Base-by-base conservation (phyloP, 2,888 invertebrate species). In the Theodoxus fluviatilis region DNA sequence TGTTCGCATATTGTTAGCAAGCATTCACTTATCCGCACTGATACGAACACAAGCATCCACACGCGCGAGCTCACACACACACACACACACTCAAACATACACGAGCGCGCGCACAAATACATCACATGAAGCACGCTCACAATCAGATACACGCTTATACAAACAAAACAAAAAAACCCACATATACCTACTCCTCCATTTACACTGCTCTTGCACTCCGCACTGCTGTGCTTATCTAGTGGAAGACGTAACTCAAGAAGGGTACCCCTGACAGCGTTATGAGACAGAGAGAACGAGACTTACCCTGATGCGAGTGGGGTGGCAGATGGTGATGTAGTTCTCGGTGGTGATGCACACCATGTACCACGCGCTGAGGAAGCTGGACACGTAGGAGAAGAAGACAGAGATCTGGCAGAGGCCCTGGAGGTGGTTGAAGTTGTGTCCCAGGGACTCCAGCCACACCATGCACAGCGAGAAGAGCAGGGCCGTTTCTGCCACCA, bases 311-410 rank as follows among this genome's bases (percentile, higher is more conserved):
- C 72, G 61, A 6, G 70, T 59, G 3, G 77, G 77, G 37, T 75
- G 75, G 66, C 75, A 77, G 52, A 75, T 73, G 25, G 74, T 74
- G 28, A 78, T 77, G 74, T 75, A 77, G 66, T 76, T 76, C 66
- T 78, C 78, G 2, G 75, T 73, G 7, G 77, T 74, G 47, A 78
- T 74, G 57, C 77, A 76, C 31, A 78, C 78, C 15, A 77, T 74
- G 49, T 73, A 78, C 77, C 78, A 78, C 55, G 75, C 75, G 59
- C 76, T 74, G 1, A 78, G 73, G 67, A 77, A 78, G 55, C 75
- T 76, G 40, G 72, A 76, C 7, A 74, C 73, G 65, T 77, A 77
- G 22, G 75, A 70, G 40, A 76, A 69, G 52, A 74, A 77, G 2
- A 77, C 73, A 37, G 72, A 57, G 35, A 71, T 65, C 57, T 74